Base-by-base conservation (phyloP, 1,140 invertebrate species). In the Drosophila kurseongensis region DNA sequence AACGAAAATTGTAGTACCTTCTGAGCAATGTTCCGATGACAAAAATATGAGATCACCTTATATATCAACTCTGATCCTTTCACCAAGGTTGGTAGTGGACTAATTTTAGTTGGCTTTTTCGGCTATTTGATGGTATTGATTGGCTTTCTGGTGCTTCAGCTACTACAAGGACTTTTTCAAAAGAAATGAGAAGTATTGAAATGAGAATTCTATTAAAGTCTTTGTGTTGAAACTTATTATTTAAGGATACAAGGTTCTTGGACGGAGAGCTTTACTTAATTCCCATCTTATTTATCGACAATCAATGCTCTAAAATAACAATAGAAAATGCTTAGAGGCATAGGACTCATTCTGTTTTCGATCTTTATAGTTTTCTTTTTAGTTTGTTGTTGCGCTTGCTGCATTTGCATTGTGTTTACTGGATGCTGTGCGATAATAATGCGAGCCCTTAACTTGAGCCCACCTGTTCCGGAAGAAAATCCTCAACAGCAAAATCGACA, bases 101-200 rank as follows among this genome's bases (percentile, higher is more conserved):
- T 18, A 52, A 48, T n/a, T 9, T 14, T 69, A 3, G 8, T 12
- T 1, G 2, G 1, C 2, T 51, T 69, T 14, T 0, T 50, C 2
- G 1, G 10, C 4, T 41, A 23, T 0, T 12, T 68, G 6, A 5
- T 68, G n/a, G 7, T 50, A 4, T 7, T 58, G 16, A 13, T 69
- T 40, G 69, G 69, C 1, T 69, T 42, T 6, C 41, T 60, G 69
- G 27, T 47, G 66, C 14, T 69, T 71, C 36, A 4, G 4, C 8
- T 71, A 8, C 7, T n/a, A 16, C 41, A 14, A 23, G 23, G 23
- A 23, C 23, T 23, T 23, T 23, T 23, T 4, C 3, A 23, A 23
- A 23, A 4, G 23, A 23, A 23, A 23, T 23, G 23, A 23, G 2
- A 23, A 23, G 23, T 23, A 23, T 23, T 23, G 4, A 23, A 23